These are phyloP conservation scores for Leucophora obtusa DNA, from an alignment of 2,888 invertebrate genomes.

Conservation along the genomic window DNA sequence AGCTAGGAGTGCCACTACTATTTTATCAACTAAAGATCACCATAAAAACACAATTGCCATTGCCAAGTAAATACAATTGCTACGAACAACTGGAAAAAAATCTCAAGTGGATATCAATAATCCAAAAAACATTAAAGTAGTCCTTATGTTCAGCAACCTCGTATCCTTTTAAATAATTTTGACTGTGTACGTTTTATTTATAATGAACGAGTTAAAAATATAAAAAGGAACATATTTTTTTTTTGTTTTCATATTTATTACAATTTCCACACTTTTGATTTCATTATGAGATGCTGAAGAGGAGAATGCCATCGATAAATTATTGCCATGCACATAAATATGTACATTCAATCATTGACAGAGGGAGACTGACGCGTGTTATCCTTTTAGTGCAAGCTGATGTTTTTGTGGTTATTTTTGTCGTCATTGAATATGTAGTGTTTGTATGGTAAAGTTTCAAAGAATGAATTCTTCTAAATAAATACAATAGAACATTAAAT, in stretches of 20 bases:
- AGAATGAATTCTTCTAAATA: not conserved
- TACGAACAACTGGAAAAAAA: constrained; percentile 42
- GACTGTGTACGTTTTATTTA: constrained; percentile 24
- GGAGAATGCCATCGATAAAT: constrained; percentile 40
- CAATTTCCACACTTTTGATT: constrained; percentile 68
- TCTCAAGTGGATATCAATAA: constrained; percentile 63
- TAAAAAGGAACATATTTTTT: constrained; percentile 43
- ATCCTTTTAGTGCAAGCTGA: constrained; percentile 59
- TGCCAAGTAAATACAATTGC: constrained; percentile 23
- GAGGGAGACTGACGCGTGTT: constrained; percentile 40
- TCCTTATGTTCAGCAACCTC: constrained; percentile 28
- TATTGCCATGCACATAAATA: constrained; percentile 37
- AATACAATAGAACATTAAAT: no score
- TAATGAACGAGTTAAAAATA: constrained; percentile 39
- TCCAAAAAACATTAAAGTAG: constrained; percentile 21
- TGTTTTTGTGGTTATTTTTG: constrained; percentile 60
- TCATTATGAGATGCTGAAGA: constrained; percentile 31
- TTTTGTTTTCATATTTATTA: constrained; percentile 54
- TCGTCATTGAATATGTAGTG: constrained; percentile 36
- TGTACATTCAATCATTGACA: not conserved
- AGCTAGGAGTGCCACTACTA: constrained; percentile 15
- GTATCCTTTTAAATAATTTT: constrained; percentile 33
- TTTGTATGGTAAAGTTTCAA: not conserved
- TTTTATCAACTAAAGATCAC: constrained; percentile 32
- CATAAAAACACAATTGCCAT: not conserved